phyloP scores from a whole-genome alignment of 2,888 invertebrate genomes.

The Ametastegia equiseti region DNA sequence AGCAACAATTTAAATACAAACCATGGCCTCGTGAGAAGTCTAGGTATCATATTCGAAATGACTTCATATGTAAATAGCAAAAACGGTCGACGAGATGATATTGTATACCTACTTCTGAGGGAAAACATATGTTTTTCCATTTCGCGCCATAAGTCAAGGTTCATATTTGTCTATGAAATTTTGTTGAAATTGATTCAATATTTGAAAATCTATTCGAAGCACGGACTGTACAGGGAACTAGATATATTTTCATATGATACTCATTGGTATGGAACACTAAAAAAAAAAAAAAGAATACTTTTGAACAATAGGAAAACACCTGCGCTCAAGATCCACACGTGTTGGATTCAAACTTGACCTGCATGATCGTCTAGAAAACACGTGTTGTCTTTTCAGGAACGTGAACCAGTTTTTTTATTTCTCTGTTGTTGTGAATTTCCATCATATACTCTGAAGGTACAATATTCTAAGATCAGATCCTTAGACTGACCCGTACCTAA shows the following conservation, averaged over 20 bases:
- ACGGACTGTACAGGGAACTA: not conserved
- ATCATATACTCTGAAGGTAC: not conserved
- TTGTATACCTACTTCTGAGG: too few relatives aligned
- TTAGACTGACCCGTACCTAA: not conserved
- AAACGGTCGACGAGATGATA: too few relatives aligned
- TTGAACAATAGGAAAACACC: constrained; percentile 5
- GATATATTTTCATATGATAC: too few relatives aligned
- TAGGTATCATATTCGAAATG: too few relatives aligned
- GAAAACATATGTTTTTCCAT: not conserved
- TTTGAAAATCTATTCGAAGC: not conserved
- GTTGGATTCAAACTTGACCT: constrained; percentile 2
- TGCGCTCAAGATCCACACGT: not conserved
- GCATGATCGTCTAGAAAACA: not conserved
- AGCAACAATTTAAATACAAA: too few relatives aligned
- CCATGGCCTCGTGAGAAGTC: too few relatives aligned
- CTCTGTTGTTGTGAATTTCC: not conserved
- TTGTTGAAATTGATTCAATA: not conserved
- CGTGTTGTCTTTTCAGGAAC: not conserved
- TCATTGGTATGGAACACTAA: not conserved
- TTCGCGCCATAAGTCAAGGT: too few relatives aligned
- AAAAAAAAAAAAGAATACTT: not conserved
- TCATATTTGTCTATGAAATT: not conserved
- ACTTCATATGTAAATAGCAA: too few relatives aligned
- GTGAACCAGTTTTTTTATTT: not conserved
- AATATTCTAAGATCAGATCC: not conserved